Conservation (phyloP, 2,888 invertebrate genomes). For the Pegoplata infirma region DNA sequence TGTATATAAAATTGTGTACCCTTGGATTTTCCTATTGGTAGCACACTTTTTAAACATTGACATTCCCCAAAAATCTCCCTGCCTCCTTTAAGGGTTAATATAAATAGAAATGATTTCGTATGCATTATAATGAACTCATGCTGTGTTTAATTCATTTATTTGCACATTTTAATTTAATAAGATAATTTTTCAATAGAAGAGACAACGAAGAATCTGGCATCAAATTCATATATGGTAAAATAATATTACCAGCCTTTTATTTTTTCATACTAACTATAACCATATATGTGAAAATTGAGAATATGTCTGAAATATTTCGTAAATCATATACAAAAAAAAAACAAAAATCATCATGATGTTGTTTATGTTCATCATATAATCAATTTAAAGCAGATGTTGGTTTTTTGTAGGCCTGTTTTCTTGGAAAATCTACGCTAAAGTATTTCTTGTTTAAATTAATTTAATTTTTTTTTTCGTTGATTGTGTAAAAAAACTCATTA, state of each 20-base stretch:
- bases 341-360: constrained; percentile 26
- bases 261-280: constrained; percentile 47
- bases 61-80: too few relatives aligned
- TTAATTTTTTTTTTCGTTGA: constrained; percentile 50
- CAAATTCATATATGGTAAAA: constrained; percentile 52
- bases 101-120: constrained; percentile 40
- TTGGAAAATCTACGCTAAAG: constrained; percentile 44
- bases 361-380: constrained; percentile 43
- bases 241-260: constrained; percentile 44
- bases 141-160: constrained; percentile 65
- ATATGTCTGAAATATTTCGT: constrained; percentile 42
- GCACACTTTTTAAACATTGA: too few relatives aligned
- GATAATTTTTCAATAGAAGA: constrained; percentile 60
- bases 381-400: constrained; percentile 57
- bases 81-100: constrained; percentile 54
- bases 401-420: constrained; percentile 24
- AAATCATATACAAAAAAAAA: constrained; percentile 27
- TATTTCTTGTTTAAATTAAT: constrained; percentile 49
- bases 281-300: constrained; percentile 36
- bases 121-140: constrained; percentile 54
- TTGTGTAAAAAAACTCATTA: constrained; percentile 60
- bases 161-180: constrained; percentile 66
- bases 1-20: too few relatives aligned
- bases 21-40: too few relatives aligned
- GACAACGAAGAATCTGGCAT: constrained; percentile 52